phyloP scores from a whole-genome alignment of 2,113 vertebrate genomes.

The Nesoenas mayeri region DNA sequence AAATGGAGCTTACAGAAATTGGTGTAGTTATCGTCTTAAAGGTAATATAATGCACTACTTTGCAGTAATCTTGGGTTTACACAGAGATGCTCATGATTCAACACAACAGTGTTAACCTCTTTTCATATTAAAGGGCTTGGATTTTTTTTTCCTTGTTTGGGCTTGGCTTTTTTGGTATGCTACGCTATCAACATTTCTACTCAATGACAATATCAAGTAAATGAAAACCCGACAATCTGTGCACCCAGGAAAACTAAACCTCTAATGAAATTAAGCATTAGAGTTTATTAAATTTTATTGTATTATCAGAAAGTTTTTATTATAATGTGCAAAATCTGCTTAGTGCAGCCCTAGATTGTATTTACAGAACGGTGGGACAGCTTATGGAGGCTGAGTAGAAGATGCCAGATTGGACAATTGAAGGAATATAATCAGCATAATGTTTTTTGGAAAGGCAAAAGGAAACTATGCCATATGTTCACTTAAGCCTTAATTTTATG shows the following conservation, averaged over 20 bases:
- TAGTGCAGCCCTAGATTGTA: constrained; percentile 76
- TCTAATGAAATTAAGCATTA: constrained; percentile 83
- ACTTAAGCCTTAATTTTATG: constrained; percentile 84
- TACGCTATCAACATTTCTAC: constrained; percentile 49
- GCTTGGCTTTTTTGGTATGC: neutral
- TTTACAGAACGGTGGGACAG: constrained; percentile 76
- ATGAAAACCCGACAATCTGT: constrained; percentile 70
- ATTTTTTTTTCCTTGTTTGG: neutral
- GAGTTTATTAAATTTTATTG: constrained; percentile 80
- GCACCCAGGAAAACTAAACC: constrained; percentile 70
- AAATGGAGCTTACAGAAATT: constrained; percentile 62
- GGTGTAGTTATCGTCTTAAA: constrained; percentile 58
- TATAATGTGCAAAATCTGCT: constrained; percentile 83
- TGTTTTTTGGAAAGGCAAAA: constrained; percentile 86
- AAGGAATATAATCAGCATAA: constrained; percentile 87
- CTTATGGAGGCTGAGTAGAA: constrained; percentile 71
- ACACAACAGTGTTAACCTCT: neutral
- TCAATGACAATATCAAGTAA: constrained; percentile 62
- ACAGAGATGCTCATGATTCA: neutral
- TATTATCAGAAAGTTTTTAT: constrained; percentile 85
- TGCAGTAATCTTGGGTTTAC: constrained; percentile 60
- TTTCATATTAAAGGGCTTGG: neutral
- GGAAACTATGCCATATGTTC: constrained; percentile 87
- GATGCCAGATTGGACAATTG: constrained; percentile 86
- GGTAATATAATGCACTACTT: constrained; percentile 44